Base-by-base conservation (phyloP, 1,140 invertebrate genomes). In the Acromyrmex echinatior region DNA sequence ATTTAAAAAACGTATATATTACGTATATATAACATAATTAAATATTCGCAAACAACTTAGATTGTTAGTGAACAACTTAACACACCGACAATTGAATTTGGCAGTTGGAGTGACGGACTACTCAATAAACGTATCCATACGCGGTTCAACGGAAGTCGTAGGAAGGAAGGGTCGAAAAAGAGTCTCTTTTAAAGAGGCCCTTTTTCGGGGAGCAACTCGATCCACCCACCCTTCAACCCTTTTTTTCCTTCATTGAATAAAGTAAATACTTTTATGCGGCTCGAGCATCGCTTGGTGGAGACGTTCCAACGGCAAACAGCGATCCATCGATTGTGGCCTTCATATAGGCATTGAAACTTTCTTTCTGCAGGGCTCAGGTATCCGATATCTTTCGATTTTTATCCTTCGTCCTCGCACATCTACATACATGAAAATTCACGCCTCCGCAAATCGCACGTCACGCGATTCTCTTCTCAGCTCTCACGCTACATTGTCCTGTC, bases 391-490 rank as follows among this genome's bases (percentile, higher is more conserved):
- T 80, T 65, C 78, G 63, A 86, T 89, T 87, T 86, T 87, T 68
- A 84, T 87, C 73, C 35, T 62, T 70, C 62, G 25, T 56, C 58
- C 21, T 73, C n/a, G 18, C 66, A 63, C 58, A 63, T 39, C 71
- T 73, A 84, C 80, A 78, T 78, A 84, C 80, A 78, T 84, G 76
- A 91, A 90, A 91, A 91, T 92, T 92, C 87, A 92, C 88, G 86
- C 80, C 86, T 87, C 86, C 73, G 71, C 73, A 84, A 71, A 84
- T 88, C 82, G 86, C 79, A 60, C 70, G 35, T 51, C 66, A 70
- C 66, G 25, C 31, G 39, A 51, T 60, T 35, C n/a, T 18, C 12
- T 21, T 58, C 25, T 39, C 12, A 18, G 28, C 45, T 66, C 31
- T 66, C 45, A 14, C 28, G 77, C 21, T 79, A 21, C 5, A 39